phyloP scores from a whole-genome alignment of 2,888 invertebrate genomes.

The Drosophila bunnanda region DNA sequence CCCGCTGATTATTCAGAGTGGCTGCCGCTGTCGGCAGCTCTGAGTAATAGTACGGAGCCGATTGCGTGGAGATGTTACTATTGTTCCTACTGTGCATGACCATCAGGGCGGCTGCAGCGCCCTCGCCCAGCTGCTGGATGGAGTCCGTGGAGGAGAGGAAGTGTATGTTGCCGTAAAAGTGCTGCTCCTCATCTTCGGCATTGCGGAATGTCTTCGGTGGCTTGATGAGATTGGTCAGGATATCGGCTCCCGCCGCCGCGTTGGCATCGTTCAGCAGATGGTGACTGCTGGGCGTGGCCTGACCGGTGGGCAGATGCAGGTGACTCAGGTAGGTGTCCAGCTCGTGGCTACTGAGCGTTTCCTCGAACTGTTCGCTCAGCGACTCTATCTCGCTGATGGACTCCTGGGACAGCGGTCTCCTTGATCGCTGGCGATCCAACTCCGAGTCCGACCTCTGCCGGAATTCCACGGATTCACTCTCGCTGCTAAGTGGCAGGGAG shows the following conservation, averaged over 20 bases:
- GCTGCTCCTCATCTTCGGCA: slow-evolving; percentile 80
- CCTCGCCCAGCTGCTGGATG: slow-evolving; percentile 78
- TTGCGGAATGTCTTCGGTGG: slow-evolving; percentile 84
- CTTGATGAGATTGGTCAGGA: slow-evolving; percentile 82
- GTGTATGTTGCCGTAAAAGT: slow-evolving; percentile 84
- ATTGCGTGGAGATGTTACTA: slow-evolving; percentile 87
- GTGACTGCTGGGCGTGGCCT: slow-evolving; percentile 55
- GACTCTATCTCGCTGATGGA: slow-evolving; percentile 89
- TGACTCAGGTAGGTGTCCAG: slow-evolving; percentile 89
- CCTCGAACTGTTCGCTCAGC: slow-evolving; percentile 86
- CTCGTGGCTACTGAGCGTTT: slow-evolving; percentile 86
- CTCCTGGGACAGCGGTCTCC: slow-evolving; percentile 91
- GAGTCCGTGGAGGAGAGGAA: slow-evolving; percentile 84
- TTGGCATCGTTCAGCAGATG: slow-evolving; percentile 66
- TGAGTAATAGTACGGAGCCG: slow-evolving; percentile 94
- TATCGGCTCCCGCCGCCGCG: slow-evolving; percentile 65
- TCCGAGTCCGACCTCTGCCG: slow-evolving; percentile 85
- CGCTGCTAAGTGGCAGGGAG: slow-evolving; percentile 81
- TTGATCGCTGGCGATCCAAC: slow-evolving; percentile 87
- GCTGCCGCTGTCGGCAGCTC: slow-evolving; percentile 86
- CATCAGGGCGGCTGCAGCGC: slow-evolving; percentile 70
- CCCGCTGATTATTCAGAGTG: slow-evolving; percentile 90
- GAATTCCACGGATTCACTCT: slow-evolving; percentile 86
- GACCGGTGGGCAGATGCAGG: slow-evolving; percentile 80
- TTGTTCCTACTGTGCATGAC: slow-evolving; percentile 88